A percentile compares a stretch with the other conserved stretches of the same genome.
phyloP scores from a whole-genome alignment of 2,888 invertebrate genomes.

The Nezara viridula region DNA sequence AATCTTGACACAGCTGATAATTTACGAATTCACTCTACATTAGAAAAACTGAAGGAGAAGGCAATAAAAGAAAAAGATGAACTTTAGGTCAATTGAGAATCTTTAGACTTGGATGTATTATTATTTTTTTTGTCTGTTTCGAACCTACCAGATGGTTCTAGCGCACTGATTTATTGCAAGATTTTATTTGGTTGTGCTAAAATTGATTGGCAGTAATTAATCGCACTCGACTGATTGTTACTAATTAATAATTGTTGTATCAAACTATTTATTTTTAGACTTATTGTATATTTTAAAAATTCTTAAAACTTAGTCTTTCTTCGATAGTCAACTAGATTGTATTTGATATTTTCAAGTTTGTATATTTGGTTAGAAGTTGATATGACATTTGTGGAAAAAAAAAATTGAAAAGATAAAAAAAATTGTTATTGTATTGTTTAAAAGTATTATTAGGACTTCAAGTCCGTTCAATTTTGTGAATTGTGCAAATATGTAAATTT shows the following conservation, averaged over 20 bases:
- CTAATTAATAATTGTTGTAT: conserved; percentile 5
- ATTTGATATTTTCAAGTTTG: background rate
- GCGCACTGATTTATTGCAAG: background rate
- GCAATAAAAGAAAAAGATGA: conserved; percentile 44
- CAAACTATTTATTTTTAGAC: conserved; percentile 7
- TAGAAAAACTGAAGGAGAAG: conserved; percentile 44
- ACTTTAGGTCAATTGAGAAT: background rate
- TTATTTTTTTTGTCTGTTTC: background rate
- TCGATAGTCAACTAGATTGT: conserved; percentile 22
- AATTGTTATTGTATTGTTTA: background rate
- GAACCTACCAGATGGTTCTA: background rate
- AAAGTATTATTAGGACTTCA: conserved; percentile 17
- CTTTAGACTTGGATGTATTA: background rate
- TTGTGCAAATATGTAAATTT: background rate
- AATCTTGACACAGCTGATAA: conserved; percentile 40
- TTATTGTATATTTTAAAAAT: background rate
- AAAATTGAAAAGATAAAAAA: background rate
- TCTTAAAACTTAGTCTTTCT: conserved; percentile 12
- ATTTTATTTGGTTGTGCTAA: background rate
- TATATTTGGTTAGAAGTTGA: conserved; percentile 11
- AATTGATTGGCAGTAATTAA: background rate
- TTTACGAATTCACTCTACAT: conserved; percentile 11
- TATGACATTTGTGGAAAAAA: background rate
- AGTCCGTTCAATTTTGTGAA: background rate
- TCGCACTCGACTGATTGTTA: conserved; percentile 30